Evolutionary conservation across 2,113 vertebrate genomes (phyloP), one percentile per base, ranked within the genome.

Genomic region (Cervus canadensis): DNA sequence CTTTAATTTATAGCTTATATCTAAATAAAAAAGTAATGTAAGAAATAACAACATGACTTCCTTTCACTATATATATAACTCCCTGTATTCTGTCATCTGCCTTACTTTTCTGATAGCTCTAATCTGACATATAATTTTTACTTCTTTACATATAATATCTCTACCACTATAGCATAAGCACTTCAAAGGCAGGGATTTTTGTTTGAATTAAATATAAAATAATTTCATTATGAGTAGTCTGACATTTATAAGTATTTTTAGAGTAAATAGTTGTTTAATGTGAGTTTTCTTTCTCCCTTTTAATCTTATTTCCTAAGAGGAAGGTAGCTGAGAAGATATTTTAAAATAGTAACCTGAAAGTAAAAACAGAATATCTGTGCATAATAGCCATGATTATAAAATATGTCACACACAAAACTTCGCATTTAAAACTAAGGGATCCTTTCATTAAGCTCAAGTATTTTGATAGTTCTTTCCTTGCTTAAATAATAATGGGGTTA

Each of bases 401-500:
- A 67, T 25, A 56, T 25, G 40, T 36, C 11, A 85, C 25, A 45
- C 45, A 57, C 21, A 82, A 81, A 93, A 64, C 8, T 96, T 91
- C 85, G 48, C 11, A 79, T 94, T 88, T 89, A 71, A 97, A 94
- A 67, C 52, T 93, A 71, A 85, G 40, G 71, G 25, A 92, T 87
- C 21, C 28, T 78, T 89, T 87, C 60, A 9, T 82, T 84, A 91
- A 79, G 48, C 16, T 16, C 13, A 93, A 83, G 6, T 25, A 54
- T 56, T 60, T 25, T 74, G 23, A 25, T 25, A 89, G 87, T 87
- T 26, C 30, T 95, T 96, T 89, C 25, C 11, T 93, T 88, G 21
- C 33, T 85, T 95, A 89, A 94, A 76, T 28, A 52, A 23, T 59
- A 82, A 23, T 84, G 33, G 43, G 14, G 62, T 89, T 50, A 91